Percentiles rank a stretch among this genome's conserved stretches.
These are phyloP conservation scores for Ascidia mentula DNA, from an alignment of 23 tunicate species.

Conservation along the genomic window DNA sequence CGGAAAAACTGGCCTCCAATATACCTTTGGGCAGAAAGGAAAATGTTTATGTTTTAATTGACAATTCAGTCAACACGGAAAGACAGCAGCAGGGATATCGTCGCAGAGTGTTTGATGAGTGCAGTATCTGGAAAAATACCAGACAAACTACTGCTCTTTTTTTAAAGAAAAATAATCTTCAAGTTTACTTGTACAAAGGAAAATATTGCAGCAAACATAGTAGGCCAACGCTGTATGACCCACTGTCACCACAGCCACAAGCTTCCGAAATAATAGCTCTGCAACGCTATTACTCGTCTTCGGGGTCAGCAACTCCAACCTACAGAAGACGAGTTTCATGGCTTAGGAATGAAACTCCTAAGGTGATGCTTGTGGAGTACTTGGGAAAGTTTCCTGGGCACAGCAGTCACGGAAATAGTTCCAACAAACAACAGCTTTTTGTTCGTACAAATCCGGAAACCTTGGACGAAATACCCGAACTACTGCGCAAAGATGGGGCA, in stretches of 20 bases:
- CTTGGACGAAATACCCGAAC: background rate
- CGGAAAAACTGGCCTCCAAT: no score
- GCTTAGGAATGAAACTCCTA: background rate
- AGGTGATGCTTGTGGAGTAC: background rate
- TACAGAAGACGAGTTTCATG: background rate
- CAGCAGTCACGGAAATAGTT: background rate
- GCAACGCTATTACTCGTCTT: background rate
- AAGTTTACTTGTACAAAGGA: background rate
- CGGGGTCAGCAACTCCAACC: background rate
- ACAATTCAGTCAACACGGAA: no score
- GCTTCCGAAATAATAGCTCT: background rate
- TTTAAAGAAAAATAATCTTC: background rate
- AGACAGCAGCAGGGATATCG: no score
- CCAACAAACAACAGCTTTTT: background rate
- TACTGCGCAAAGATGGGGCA: background rate
- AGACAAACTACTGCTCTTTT: background rate
- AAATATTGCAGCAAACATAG: background rate
- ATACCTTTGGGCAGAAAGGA: no score
- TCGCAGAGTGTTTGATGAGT: background rate
- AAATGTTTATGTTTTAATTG: no score
- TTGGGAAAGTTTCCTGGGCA: background rate
- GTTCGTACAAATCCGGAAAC: background rate
- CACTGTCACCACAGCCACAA: background rate
- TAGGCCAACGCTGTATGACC: background rate
- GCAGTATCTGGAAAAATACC: background rate